Percentiles rank a stretch among this genome's conserved stretches.
phyloP scores from a whole-genome alignment of 2,113 vertebrate species.

The Heptranchias perlo region DNA sequence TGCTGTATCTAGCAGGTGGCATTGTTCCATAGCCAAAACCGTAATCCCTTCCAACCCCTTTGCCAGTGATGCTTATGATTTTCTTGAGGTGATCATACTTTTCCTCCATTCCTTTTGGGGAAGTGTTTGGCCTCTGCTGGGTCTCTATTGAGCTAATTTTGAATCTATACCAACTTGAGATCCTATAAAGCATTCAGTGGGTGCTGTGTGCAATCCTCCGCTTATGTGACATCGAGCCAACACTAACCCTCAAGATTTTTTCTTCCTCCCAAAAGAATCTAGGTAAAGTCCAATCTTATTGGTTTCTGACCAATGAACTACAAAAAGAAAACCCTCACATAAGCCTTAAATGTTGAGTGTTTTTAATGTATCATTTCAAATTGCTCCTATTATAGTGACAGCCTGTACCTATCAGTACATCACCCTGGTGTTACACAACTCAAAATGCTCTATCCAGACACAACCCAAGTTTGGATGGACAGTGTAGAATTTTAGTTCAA shows the following conservation, averaged over 20 bases:
- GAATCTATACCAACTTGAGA: not conserved
- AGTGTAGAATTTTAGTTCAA: not conserved
- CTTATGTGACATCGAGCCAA: not conserved
- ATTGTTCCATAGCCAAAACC: not conserved
- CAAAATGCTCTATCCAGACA: no score
- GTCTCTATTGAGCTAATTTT: not conserved
- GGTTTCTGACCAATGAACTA: no score
- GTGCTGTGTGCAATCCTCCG: not conserved
- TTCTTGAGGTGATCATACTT: no score
- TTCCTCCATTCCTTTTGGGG: not conserved
- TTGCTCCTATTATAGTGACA: not conserved
- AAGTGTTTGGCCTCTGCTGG: not conserved
- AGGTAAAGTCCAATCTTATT: no score
- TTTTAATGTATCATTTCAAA: not conserved
- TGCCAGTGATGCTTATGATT: not conserved
- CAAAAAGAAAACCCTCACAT: no score
- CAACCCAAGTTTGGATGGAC: not conserved
- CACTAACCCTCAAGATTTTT: not conserved
- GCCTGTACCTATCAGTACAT: not conserved
- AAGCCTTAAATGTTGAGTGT: no score
- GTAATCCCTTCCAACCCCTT: not conserved
- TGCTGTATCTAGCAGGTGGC: not conserved
- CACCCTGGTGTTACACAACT: not conserved
- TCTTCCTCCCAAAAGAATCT: no score
- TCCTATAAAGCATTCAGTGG: not conserved